These are phyloP conservation scores for Sarcoramphus papa DNA, from an alignment of 2,797 vertebrate genomes.

Conservation along the genomic window DNA sequence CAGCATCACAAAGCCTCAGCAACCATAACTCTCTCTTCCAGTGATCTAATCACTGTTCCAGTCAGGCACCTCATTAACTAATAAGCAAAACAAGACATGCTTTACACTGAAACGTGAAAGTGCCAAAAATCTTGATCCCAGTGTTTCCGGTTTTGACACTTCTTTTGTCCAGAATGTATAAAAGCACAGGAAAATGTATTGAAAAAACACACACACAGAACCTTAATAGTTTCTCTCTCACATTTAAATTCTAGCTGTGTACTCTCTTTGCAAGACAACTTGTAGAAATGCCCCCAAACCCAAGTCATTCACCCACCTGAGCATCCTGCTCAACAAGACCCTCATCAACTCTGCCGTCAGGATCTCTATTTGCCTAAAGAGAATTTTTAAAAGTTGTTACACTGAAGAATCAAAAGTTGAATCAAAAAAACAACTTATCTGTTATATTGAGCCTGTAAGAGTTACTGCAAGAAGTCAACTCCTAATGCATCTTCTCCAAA, in stretches of 20 bases:
- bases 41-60: not conserved
- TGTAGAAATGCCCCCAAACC: not conserved
- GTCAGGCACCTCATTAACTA: not conserved
- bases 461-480: not conserved
- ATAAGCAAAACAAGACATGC: not conserved
- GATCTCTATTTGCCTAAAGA: constrained; percentile 80
- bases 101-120: fast-evolving
- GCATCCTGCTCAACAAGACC: constrained; percentile 86
- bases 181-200: not conserved
- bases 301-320: constrained; percentile 77
- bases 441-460: not conserved
- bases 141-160: not conserved
- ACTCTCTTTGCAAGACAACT: not conserved
- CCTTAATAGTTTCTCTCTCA: not conserved
- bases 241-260: not conserved
- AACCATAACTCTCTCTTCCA: not conserved
- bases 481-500: not conserved
- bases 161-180: not conserved
- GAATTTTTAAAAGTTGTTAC: not conserved
- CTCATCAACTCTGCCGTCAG: constrained; percentile 73
- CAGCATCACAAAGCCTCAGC: not conserved
- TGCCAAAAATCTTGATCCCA: not conserved
- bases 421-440: not conserved
- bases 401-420: not conserved
- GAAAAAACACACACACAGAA: not conserved